These are phyloP conservation scores for Microtus richardsoni DNA, from an alignment of 2,113 vertebrate species.

Conservation along the genomic window DNA sequence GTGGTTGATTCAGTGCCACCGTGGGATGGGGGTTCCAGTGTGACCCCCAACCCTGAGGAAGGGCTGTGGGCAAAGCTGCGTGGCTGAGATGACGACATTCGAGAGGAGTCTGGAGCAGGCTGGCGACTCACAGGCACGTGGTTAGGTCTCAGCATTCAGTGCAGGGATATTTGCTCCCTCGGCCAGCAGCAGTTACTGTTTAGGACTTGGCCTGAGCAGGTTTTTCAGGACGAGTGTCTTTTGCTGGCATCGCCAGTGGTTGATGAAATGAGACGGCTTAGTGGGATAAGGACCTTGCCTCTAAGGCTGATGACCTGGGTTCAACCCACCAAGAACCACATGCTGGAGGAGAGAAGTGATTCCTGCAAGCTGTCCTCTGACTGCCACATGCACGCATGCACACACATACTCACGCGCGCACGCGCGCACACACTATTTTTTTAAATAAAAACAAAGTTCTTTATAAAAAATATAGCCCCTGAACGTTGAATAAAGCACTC, in stretches of 20 bases:
- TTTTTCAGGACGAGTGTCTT: neutral
- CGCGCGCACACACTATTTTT: neutral
- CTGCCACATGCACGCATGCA: neutral
- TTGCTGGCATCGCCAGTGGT: neutral
- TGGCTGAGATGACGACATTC: neutral
- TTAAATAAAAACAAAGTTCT: neutral
- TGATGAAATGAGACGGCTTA: neutral
- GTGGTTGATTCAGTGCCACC: neutral
- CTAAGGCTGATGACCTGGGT: neutral
- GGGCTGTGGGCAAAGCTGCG: neutral
- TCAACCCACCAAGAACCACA: neutral
- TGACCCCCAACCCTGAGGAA: too few species aligned
- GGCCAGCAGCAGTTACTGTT: neutral
- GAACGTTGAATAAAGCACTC: neutral
- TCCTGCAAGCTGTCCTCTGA: neutral
- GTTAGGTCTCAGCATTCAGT: neutral
- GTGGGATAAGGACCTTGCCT: neutral
- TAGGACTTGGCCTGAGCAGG: neutral
- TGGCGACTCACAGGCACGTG: rapidly evolving
- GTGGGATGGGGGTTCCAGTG: too few species aligned
- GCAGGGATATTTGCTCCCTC: neutral
- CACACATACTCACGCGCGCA: neutral
- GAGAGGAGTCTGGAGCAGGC: neutral
- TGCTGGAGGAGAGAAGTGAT: neutral
- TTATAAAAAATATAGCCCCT: neutral